Evolutionary conservation across 1,140 invertebrate genomes (phyloP), one percentile per base, ranked within the genome.

Genomic region (Liolophura sinensis): DNA sequence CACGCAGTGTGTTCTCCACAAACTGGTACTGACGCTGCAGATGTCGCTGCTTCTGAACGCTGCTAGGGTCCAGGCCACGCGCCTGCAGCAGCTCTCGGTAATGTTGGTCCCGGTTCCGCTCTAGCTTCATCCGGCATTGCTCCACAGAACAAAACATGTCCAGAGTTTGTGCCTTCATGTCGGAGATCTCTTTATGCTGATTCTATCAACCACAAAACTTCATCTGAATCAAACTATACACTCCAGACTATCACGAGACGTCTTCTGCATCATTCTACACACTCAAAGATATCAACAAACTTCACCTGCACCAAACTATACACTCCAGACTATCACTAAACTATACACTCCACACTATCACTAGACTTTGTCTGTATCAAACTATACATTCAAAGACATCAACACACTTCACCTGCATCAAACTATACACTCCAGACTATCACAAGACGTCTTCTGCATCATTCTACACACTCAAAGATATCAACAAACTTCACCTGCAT

Each of bases 71-170:
- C 22, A 86, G 58, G 12, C 77, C 68, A 47, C 79, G 57, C 16
- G 73, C 62, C 64, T 73, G 71, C 18, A 81, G 71, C 56, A 86
- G 64, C 1, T 78, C 67, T 18, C 68, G 65, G 60, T 85, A 85
- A 46, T 73, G 72, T 6, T 77, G 74, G 56, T 85, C 83, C 27
- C 62, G 71, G 57, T 82, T 77, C 5, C 80, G 70, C 18, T 78
- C 68, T n/a, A 83, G 62, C 20, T 74, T 59, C 24, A 78, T 68
- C 12, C 73, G 65, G 62, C 80, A 82, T 47, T 86, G 82, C 69
- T 85, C 83, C 5, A 75, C 62, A 70, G 78, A 76, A 15, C 76
- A 76, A 68, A 83, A 82, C 25, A 75, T 63, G 46, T 86, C 81
- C 20, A 85, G 61, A 57, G 70, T 71, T 6, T 69, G 48, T 22